Evolutionary conservation across 1,140 invertebrate genomes (phyloP).

Genomic region (Drosophila malerkotliana): DNA sequence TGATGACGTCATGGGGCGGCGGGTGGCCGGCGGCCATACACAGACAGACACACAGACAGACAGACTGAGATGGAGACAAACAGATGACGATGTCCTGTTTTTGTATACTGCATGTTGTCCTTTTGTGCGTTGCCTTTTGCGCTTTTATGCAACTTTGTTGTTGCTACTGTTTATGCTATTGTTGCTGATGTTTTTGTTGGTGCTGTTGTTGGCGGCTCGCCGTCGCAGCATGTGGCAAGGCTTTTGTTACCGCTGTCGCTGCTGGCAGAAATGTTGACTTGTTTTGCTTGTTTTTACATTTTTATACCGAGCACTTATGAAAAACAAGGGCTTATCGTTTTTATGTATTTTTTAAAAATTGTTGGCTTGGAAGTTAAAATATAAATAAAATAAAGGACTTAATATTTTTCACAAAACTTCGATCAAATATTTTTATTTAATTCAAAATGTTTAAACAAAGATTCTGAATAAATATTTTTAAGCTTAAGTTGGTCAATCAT

Average conservation of each 20-base stretch:
- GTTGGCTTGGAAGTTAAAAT: neutral
- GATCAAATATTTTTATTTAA: too few species aligned
- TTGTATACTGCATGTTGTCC: conserved; percentile 52
- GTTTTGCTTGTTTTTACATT: conserved; percentile 45
- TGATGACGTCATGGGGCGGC: conserved; percentile 43
- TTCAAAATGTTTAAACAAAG: too few species aligned
- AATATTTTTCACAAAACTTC: too few species aligned
- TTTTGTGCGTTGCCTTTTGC: conserved; percentile 66
- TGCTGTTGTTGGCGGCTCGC: conserved; percentile 36
- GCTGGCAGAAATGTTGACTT: conserved; percentile 48
- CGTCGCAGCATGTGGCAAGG: conserved; percentile 64
- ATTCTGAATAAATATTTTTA: too few species aligned
- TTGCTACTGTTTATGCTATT: conserved; percentile 37
- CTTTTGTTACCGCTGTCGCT: conserved; percentile 53
- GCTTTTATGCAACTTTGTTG: conserved; percentile 66
- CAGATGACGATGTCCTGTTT: conserved; percentile 50
- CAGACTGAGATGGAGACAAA: conserved; percentile 23
- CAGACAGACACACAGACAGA: conserved; percentile 1
- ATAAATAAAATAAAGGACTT: too few species aligned
- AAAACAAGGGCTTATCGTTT: conserved; percentile 17
- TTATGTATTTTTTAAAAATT: neutral
- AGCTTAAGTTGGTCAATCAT: too few species aligned
- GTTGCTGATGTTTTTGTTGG: conserved; percentile 44
- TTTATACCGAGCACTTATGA: neutral
- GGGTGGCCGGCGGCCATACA: neutral